Evolutionary conservation across 1,140 invertebrate species (phyloP).

Genomic region (Temnothorax nylanderi): DNA sequence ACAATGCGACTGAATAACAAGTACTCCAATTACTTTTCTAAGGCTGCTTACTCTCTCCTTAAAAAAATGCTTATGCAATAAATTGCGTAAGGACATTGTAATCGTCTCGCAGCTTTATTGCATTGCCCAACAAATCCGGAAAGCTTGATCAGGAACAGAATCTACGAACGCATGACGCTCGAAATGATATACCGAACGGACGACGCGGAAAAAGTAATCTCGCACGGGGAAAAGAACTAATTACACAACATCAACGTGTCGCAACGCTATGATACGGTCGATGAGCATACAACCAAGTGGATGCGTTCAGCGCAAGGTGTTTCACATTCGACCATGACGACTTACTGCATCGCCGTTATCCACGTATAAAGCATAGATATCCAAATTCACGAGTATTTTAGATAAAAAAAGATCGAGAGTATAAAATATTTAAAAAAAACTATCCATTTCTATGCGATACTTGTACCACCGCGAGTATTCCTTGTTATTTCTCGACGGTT

Average conservation of each 20-base stretch:
- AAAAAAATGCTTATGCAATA: constrained; percentile 23
- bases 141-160: background rate
- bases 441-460: background rate
- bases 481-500: background rate
- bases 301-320: background rate
- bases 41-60: background rate
- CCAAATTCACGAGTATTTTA: background rate
- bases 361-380: background rate
- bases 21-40: background rate
- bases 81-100: constrained; percentile 27
- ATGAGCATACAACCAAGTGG: background rate
- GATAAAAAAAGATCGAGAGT: background rate
- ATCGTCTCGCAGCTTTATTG: background rate
- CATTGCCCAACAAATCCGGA: constrained; percentile 2
- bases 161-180: background rate
- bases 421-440: background rate
- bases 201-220: constrained; percentile 18
- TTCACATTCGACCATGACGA: constrained; percentile 1
- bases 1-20: background rate
- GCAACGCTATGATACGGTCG: constrained; percentile 43
- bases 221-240: constrained; percentile 25
- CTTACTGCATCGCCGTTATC: background rate
- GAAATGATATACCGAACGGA: background rate
- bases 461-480: no score
- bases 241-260: constrained; percentile 26